A percentile compares a stretch with the other conserved stretches of the same genome.
These are phyloP conservation scores for Cyrtonyx montezumae DNA, from an alignment of 2,113 vertebrate genomes.

Conservation along the genomic window DNA sequence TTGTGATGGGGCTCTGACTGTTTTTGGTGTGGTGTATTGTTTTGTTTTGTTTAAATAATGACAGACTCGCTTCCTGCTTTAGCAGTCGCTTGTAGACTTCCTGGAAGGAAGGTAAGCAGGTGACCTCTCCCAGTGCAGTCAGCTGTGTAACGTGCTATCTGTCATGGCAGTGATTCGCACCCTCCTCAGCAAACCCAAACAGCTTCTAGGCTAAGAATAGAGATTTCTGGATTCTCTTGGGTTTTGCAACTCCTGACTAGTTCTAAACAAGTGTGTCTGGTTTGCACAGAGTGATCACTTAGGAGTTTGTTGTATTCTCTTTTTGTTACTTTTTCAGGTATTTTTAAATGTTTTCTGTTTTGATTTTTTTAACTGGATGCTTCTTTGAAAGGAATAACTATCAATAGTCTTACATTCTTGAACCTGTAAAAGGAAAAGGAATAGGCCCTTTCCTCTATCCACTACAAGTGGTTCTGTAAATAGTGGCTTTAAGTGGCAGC, in stretches of 20 bases:
- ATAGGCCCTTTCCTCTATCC: neutral
- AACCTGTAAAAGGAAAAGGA: neutral
- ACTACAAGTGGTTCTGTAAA: neutral
- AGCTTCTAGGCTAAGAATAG: neutral
- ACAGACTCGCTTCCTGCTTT: neutral
- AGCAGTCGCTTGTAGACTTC: neutral
- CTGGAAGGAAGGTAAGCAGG: neutral
- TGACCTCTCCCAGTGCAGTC: neutral
- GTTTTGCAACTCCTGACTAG: neutral
- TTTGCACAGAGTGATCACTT: neutral
- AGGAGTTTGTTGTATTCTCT: neutral
- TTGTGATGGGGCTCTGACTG: neutral
- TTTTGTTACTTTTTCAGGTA: neutral
- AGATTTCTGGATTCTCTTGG: neutral
- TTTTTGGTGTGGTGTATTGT: neutral
- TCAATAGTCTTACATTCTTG: neutral
- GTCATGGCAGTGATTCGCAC: neutral
- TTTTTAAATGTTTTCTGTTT: neutral
- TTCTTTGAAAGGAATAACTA: neutral
- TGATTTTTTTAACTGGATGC: neutral
- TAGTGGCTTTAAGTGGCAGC: neutral
- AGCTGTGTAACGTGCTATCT: neutral
- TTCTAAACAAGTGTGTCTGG: neutral
- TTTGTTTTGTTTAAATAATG: neutral
- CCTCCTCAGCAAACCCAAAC: neutral